Evolutionary conservation across 2,888 invertebrate species (phyloP), one percentile per base, ranked within the genome.

Genomic region (Drosophila conformis): DNA sequence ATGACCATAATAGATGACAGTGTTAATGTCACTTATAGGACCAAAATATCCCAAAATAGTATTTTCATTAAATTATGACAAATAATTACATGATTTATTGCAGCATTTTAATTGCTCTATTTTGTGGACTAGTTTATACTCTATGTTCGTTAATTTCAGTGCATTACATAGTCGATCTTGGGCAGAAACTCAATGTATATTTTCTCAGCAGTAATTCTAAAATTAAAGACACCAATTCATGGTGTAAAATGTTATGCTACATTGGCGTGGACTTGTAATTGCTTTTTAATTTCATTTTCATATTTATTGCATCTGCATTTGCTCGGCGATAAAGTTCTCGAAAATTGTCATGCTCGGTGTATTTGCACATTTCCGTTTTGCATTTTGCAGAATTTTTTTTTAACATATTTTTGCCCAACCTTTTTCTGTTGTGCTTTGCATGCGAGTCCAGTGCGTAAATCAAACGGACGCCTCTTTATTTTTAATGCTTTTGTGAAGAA

Each of bases 211-310:
- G 49, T 52, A 27, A n/a, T 49, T 51, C 51, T 56, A 42, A 36
- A 54, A 48, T 73, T 48, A 49, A 59, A 78, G 42, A 35, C n/a
- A 62, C 25, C n/a, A 33, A 42, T 18, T 18, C 27, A 36, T 36
- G 46, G 74, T 78, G 69, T 63, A 60, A 69, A 79, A 31, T 68
- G 53, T 56, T 64, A 25, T 46, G 51, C 54, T 40, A 57, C 53
- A 69, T 62, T 64, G 56, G 69, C 73, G 53, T 66, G 46, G 63
- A 73, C 67, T 73, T 69, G 68, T 70, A 80, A 80, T 81, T 80
- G 74, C 78, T 69, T 78, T 74, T 78, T 74, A 78, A 80, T 81
- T 74, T 81, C 35, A 51, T 76, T 76, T 80, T 65, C 33, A 68
- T 60, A 74, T 79, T 75, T 79, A 70, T 77, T 66, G 53, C 46